These are phyloP conservation scores for Pseudois nayaur DNA, from an alignment of 2,113 vertebrate species.

Conservation along the genomic window DNA sequence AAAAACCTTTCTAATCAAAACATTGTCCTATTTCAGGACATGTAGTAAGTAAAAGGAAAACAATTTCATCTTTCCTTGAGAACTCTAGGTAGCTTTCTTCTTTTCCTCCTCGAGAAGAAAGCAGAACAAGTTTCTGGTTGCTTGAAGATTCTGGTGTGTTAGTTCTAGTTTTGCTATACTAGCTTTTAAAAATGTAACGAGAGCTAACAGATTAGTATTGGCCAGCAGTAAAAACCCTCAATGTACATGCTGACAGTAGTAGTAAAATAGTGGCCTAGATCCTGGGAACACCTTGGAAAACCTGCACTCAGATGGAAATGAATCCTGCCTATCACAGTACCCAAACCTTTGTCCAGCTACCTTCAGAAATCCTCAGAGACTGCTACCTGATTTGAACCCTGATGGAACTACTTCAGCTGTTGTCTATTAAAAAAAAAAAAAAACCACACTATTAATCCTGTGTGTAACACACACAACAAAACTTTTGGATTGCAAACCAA, in stretches of 20 bases:
- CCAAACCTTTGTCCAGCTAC: slow-evolving; percentile 33
- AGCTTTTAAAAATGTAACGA: neutral
- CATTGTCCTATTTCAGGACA: neutral
- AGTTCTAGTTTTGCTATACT: neutral
- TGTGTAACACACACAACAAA: neutral
- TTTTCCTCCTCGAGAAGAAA: neutral
- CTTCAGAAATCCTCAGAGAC: slow-evolving; percentile 42
- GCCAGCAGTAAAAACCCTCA: neutral
- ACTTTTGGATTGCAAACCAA: slow-evolving; percentile 34
- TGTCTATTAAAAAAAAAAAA: neutral
- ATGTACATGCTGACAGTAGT: neutral
- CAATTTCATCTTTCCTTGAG: neutral
- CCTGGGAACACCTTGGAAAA: slow-evolving; percentile 30
- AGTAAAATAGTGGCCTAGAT: slow-evolving; percentile 36
- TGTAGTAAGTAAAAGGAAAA: neutral
- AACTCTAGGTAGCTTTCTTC: neutral
- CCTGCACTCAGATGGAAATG: neutral
- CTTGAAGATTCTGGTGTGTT: neutral
- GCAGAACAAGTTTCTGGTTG: neutral
- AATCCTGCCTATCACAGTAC: neutral
- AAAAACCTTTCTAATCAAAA: slow-evolving; percentile 16
- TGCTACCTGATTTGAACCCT: slow-evolving; percentile 52
- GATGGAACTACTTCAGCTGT: neutral
- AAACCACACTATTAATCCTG: neutral
- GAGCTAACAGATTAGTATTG: neutral